Conservation (phyloP, 2,888 invertebrate genomes). For the Hirtodrosophila cameraria region DNA sequence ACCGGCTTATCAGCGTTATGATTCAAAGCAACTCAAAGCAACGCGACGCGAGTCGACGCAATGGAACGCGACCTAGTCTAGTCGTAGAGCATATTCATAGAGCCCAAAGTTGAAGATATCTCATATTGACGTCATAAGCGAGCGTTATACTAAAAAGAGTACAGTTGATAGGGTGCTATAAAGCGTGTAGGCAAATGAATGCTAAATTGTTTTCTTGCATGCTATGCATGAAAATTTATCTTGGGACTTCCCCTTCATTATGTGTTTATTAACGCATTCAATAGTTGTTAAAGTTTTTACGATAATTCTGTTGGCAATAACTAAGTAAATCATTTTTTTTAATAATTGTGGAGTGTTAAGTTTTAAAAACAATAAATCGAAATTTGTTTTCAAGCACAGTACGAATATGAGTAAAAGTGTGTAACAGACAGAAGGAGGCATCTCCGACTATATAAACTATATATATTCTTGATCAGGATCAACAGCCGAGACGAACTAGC, state of each 20-base stretch:
- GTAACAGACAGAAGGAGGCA: too few relatives aligned
- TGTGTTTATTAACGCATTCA: background rate
- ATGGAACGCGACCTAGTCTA: constrained; percentile 1
- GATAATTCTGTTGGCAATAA: background rate
- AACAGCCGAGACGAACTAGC: too few relatives aligned
- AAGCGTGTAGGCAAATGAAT: too few relatives aligned
- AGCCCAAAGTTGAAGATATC: constrained; percentile 4
- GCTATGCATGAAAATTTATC: background rate
- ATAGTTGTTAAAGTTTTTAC: background rate
- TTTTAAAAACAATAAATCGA: too few relatives aligned
- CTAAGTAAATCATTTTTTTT: too few relatives aligned
- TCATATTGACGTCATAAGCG: constrained; percentile 22
- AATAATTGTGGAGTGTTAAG: too few relatives aligned
- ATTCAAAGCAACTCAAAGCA: too few relatives aligned
- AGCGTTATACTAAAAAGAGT: constrained; percentile 1
- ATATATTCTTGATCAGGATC: too few relatives aligned
- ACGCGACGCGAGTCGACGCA: too few relatives aligned
- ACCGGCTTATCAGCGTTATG: constrained; percentile 67
- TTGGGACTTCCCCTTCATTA: constrained; percentile 7
- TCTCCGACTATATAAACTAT: too few relatives aligned
- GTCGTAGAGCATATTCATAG: background rate
- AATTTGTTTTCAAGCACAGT: too few relatives aligned
- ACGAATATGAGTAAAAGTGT: too few relatives aligned
- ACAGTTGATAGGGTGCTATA: constrained; percentile 2
- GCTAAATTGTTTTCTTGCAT: background rate